phyloP scores from a whole-genome alignment of 2,113 vertebrate genomes.

The Zosterops hypoxanthus region DNA sequence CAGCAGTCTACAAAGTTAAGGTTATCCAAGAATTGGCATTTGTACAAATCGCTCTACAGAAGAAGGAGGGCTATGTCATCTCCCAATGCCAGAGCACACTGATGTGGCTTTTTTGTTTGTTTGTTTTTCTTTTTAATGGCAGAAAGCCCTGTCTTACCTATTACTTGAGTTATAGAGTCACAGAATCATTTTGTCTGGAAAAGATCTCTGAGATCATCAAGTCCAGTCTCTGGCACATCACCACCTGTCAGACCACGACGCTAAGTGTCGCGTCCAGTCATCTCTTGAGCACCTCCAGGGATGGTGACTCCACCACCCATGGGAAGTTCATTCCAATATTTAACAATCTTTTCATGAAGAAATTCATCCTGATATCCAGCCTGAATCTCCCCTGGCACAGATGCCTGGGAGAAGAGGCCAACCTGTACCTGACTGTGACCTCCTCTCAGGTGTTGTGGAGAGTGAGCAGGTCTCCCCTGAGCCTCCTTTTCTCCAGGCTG shows the following conservation, averaged over 20 bases:
- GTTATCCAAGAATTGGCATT: neutral
- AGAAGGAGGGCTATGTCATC: neutral
- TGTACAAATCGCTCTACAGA: neutral
- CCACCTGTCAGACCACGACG: neutral
- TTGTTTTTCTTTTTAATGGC: neutral
- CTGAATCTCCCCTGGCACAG: neutral
- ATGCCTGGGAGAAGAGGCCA: neutral
- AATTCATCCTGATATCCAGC: neutral
- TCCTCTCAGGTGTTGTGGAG: neutral
- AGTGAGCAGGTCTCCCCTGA: rapidly evolving
- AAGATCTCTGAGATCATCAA: neutral
- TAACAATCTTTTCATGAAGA: neutral
- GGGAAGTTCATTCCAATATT: neutral
- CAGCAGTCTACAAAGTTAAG: neutral
- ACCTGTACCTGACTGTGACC: neutral
- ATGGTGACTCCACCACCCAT: too few relatives aligned
- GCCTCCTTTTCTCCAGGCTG: neutral
- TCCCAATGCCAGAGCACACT: neutral
- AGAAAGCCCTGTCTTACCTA: neutral
- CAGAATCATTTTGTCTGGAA: neutral
- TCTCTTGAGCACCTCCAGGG: neutral
- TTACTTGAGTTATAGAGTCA: neutral
- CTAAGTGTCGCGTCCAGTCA: neutral
- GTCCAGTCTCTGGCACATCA: neutral
- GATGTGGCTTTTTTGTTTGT: neutral